Evolutionary conservation across 2,797 vertebrate species (phyloP), one percentile per base, ranked within the genome.

Genomic region (Anguilla anguilla): DNA sequence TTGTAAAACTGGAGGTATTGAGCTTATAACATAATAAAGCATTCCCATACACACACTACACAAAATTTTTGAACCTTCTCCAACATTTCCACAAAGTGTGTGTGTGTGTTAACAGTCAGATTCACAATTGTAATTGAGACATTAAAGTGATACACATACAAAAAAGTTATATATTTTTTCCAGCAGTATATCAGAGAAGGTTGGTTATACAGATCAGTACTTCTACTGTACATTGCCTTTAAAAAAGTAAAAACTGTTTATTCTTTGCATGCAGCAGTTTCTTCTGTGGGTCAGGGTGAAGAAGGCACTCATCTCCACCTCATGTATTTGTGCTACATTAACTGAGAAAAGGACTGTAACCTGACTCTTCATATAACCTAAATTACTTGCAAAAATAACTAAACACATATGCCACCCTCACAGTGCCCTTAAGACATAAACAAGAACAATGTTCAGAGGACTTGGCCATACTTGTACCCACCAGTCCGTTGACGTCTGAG

Each of bases 261-360:
- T 69, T 81, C 39, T 35, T 74, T 35, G 25, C 86, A 87, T 87
- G 86, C 86, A 84, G 86, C 57, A 67, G 55, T 82, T 87, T 87
- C 49, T 84, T 84, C 28, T 35, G n/a, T 69, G n/a, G 49, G 61
- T 69, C 61, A 83, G 61, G 6, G 51, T 87, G 86, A 49, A 28
- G 64, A 84, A 39, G 49, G 43, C 61, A 82, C 31, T 13, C 57
- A 67, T 0, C 55, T 69, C 69, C 15, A 74, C 69, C 31, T 74
- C 64, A n/a, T 10, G 9, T 69, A 4, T 28, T 7, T 11, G n/a
- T 69, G 6, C 6, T 2, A 25, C 0, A 3, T 13, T 11, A 74
- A 28, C 2, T 10, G 31, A 39, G 74, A 74, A 74, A 35, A 9
- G 31, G 61, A 72, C 67, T 31, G 61, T 19, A 28, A 72, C 28